Evolutionary conservation across 2,113 vertebrate species (phyloP), one percentile per base, ranked within the genome.

Genomic region (Struthidea cinerea): DNA sequence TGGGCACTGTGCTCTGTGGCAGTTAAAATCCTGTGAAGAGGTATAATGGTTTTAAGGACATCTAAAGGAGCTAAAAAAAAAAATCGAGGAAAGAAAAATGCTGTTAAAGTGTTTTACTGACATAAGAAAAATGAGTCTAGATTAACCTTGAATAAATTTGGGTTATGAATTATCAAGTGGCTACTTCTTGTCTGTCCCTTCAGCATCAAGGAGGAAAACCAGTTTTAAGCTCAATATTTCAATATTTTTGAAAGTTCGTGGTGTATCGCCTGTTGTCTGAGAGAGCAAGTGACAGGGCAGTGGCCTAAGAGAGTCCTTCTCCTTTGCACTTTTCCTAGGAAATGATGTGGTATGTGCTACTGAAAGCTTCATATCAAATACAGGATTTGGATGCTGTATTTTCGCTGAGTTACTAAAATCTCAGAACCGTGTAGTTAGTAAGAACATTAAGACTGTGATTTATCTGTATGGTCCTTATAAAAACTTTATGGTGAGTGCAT

Each of bases 131-230:
- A 94, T 84, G 22, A 87, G 47, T 77, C 50, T 71, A 68, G 67
- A 60, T 84, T 94, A 88, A 84, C 64, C 64, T 35, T 81, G 77
- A 95, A 89, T 84, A 94, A 65, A 92, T 87, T 81, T 74, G 42
- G 33, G 19, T 93, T 73, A 59, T 89, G 81, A 93, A 92, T 92
- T 92, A 83, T 80, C 30, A 35, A 73, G 49, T 85, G 53, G 22
- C 46, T 81, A 11, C 26, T 95, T 86, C 32, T 89, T 89, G 39
- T 57, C 37, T 86, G 42, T 61, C 69, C 42, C 32, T 82, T 60
- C 64, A 76, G 14, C 13, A 56, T 63, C 63, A 86, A 83, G 26
- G 64, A 69, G 32, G 32, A 92, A 84, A 61, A 73, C 0, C 50
- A 74, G 18, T 70, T 92, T 80, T 63, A 77, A 81, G 35, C 8